Evolutionary conservation across 2,888 invertebrate species (phyloP).

Genomic region (Cinara cedri): DNA sequence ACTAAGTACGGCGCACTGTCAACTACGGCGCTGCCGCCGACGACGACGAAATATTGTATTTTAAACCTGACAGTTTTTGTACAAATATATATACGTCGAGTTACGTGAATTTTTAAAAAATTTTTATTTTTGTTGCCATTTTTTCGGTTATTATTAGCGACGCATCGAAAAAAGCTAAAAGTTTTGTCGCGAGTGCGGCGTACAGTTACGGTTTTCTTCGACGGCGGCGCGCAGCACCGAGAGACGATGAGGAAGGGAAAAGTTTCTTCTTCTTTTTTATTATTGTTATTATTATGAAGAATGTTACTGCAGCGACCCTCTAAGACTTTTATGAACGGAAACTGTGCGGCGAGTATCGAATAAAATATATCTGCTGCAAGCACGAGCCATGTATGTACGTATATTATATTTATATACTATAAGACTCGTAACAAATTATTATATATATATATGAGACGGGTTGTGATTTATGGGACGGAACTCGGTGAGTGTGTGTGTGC

Average conservation of each 20-base stretch:
- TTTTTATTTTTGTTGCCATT: background rate
- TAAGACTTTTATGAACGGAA: conserved; percentile 41
- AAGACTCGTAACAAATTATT: conserved; percentile 35
- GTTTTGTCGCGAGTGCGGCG: conserved; percentile 3
- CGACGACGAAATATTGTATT: background rate
- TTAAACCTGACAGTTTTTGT: background rate
- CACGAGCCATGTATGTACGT: conserved; percentile 10
- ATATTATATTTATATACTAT: conserved; percentile 27
- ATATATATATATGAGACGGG: conserved; percentile 17
- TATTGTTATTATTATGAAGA: background rate
- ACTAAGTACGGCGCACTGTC: background rate
- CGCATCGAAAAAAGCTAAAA: background rate
- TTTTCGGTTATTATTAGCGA: background rate
- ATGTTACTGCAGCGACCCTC: conserved; percentile 20
- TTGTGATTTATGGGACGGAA: conserved; percentile 51
- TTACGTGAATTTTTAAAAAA: conserved; percentile 14
- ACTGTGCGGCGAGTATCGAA: conserved; percentile 29
- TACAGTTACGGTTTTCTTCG: conserved; percentile 15
- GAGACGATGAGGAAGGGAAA: background rate
- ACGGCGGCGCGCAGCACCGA: background rate
- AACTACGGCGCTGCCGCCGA: background rate
- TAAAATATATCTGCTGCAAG: conserved; percentile 37
- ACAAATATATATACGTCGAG: background rate
- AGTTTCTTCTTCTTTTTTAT: background rate
- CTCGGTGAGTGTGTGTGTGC: background rate